A percentile compares a stretch with the other conserved stretches of the same genome.
phyloP scores from a whole-genome alignment of 2,888 invertebrate genomes.

The Melitaea athalia region DNA sequence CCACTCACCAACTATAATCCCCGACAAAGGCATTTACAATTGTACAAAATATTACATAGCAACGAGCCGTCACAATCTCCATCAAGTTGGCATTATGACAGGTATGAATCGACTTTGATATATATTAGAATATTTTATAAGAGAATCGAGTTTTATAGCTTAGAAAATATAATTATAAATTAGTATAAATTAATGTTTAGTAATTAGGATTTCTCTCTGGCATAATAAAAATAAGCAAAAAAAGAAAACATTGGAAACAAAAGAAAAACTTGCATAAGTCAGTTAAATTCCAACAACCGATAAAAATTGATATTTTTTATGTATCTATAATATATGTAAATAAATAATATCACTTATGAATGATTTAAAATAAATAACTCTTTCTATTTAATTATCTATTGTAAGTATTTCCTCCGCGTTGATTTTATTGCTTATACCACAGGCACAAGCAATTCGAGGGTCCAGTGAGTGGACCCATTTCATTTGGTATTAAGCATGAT shows the following conservation, averaged over 20 bases:
- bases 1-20: conserved; percentile 55
- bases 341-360: no score
- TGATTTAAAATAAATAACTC: no score
- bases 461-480: conserved; percentile 74
- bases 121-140: conserved; percentile 33
- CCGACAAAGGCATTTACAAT: conserved; percentile 50
- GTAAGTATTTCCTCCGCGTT: not conserved
- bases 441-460: conserved; percentile 57
- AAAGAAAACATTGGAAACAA: no score
- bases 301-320: no score
- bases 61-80: conserved; percentile 61
- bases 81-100: conserved; percentile 65
- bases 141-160: not conserved
- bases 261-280: no score
- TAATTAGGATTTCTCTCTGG: no score
- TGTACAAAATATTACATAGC: conserved; percentile 51
- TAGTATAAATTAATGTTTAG: not conserved
- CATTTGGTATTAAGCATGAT: conserved; percentile 77
- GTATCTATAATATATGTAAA: no score
- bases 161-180: no score
- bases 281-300: no score
- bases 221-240: no score
- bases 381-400: no score
- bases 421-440: not conserved
- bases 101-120: conserved; percentile 55